Evolutionary conservation across 2,888 invertebrate species (phyloP), one percentile per base, ranked within the genome.

Genomic region (Nysson spinosus): DNA sequence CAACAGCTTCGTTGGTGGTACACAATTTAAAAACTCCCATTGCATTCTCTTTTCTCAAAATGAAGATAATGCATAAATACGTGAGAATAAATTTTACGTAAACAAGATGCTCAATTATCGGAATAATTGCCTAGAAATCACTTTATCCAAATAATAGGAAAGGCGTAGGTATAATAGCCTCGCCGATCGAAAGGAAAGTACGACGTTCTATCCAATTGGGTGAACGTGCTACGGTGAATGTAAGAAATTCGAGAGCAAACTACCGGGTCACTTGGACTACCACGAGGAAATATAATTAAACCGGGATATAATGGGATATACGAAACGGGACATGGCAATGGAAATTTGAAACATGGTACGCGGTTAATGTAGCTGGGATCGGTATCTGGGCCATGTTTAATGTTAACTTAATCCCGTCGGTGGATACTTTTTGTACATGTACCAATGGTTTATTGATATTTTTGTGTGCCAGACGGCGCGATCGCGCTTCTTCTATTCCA

Each of bases 181-280:
- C n/a, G 37, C 51, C 46, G 64, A 46, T 39, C 54, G 65, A 64
- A 64, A 56, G 65, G 56, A 56, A 63, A 64, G 64, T 64, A 56
- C 37, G 30, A 44, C 64, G 39, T 49, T 42, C 47, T 35, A 30
- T 55, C 28, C 32, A 37, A 51, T 42, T 52, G 64, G 61, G 65
- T 62, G 65, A 64, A 57, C 69, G 76, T 69, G 37, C 35, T 28
- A 55, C 43, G 54, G 71, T 71, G 71, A 71, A 71, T 57, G 71
- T 70, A 62, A 62, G 66, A 66, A 71, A 63, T 70, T 66, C 58
- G 58, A 71, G 71, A 60, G 71, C 56, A 52, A 70, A 71, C 66
- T 63, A 67, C 49, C 51, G 65, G 55, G 57, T 61, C 61, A 62
- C 46, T 50, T 57, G 61, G 52, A 42, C 43, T 54, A 54, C 46